Evolutionary conservation across 2,888 invertebrate species (phyloP), one percentile per base, ranked within the genome.

Genomic region (Halocaridina rubra): DNA sequence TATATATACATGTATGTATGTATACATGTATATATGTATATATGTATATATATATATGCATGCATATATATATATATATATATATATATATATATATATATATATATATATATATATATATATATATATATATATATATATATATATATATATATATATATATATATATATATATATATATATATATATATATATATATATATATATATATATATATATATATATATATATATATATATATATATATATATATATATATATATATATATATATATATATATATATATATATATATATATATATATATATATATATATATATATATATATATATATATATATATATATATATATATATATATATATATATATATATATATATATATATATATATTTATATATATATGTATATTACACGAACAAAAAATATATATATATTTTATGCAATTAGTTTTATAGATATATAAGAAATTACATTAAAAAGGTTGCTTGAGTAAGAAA

Each of bases 171-270:
- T 22, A 61, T 22, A 61, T 22, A 61, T 22, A 22, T 61, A 22
- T 61, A 22, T 61, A 61, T 61, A 19, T 61, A 22, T 61, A 22
- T 61, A 22, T 61, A 61, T 61, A 61, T 61, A 61, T 61, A 61
- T 61, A 61, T 61, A 22, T 61, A 61, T 61, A 61, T 61, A 61
- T 61, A 61, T 61, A 61, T 61, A 22, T 61, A 61, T 61, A 61
- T 61, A 61, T 61, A 61, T 61, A 61, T 61, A 61, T 61, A 22
- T 61, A 61, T 61, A 61, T 61, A 61, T 61, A 61, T 61, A 61
- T 19, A 61, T 61, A 39, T 61, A 61, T 61, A 61, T 61, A 61
- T 61, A 61, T 61, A 61, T 61, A 61, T 61, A 61, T 61, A n/a
- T 22, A n/a, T 61, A n/a, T 61, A n/a, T 61, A n/a, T 61, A n/a